These are phyloP conservation scores for Anarsia innoxiella DNA, from an alignment of 2,888 invertebrate genomes.

Conservation along the genomic window DNA sequence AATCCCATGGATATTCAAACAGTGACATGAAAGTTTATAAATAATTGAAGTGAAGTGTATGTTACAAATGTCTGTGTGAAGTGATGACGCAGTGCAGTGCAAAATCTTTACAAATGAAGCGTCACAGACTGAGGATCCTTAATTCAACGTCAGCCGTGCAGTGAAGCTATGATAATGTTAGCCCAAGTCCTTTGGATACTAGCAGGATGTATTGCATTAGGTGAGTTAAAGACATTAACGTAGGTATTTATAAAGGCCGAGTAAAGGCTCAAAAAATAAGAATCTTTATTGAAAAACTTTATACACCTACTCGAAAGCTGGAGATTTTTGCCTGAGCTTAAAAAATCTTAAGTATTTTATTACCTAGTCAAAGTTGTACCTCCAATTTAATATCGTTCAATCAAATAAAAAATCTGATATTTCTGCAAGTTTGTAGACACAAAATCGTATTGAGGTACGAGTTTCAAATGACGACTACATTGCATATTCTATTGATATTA, in stretches of 20 bases:
- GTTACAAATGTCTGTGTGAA: constrained; percentile 22
- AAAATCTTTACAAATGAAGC: constrained; percentile 57
- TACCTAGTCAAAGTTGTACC: neutral
- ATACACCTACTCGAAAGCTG: too few species aligned
- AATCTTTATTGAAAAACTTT: neutral
- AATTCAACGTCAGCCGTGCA: constrained; percentile 30
- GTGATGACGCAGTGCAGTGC: constrained; percentile 39
- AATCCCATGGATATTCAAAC: constrained; percentile 17
- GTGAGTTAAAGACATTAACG: constrained; percentile 30
- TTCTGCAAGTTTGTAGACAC: too few species aligned
- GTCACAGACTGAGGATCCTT: constrained; percentile 36
- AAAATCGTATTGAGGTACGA: too few species aligned
- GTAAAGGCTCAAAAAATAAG: too few species aligned
- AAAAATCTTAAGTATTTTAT: too few species aligned
- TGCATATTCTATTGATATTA: too few species aligned
- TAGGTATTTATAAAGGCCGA: too few species aligned
- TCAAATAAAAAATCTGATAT: neutral
- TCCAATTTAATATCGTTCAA: neutral
- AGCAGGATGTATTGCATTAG: constrained; percentile 41
- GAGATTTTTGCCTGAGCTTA: too few species aligned
- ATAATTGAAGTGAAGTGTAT: constrained; percentile 9
- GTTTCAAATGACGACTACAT: too few species aligned
- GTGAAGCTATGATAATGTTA: constrained; percentile 44
- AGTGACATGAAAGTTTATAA: constrained; percentile 22
- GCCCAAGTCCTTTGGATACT: constrained; percentile 32